These are phyloP conservation scores for Rattus norvegicus DNA, from an alignment of 2,113 vertebrate genomes.

Conservation along the genomic window GRCr8 NC_086033.1:86126001-86126500, in stretches of 20 bases:
- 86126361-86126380: not conserved
- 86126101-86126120: not conserved
- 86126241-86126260: not conserved
- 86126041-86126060: not conserved
- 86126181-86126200: not conserved
- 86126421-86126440: constrained; percentile 25
- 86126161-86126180: not conserved
- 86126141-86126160: not conserved
- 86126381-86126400: not conserved
- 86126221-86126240: constrained; percentile 30
- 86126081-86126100: not conserved
- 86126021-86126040: constrained; percentile 19
- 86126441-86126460: too few relatives aligned
- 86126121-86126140: constrained; percentile 14
- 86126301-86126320: not conserved
- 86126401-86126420: constrained; percentile 8
- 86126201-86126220: not conserved
- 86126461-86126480: not conserved
- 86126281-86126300: not conserved
- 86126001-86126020: not conserved
- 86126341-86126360: not conserved
- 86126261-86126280: not conserved
- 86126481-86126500: not conserved
- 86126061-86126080: constrained; percentile 7
- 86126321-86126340: not conserved